Base-by-base conservation (phyloP, 2,888 invertebrate species). In the Luperina nickerlii region DNA sequence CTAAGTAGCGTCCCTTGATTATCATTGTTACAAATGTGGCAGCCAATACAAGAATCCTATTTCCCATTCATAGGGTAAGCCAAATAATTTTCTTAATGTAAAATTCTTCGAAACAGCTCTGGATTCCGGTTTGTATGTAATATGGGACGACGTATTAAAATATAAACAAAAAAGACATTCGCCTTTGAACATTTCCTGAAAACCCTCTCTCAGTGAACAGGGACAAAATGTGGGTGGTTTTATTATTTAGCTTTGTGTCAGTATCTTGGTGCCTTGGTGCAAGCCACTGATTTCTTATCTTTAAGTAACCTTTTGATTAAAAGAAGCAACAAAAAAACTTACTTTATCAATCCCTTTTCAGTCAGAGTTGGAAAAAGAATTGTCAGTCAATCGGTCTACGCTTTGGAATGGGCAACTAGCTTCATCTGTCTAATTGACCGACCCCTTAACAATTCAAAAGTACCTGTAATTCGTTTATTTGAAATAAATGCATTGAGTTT, bases 161-260 rank as follows among this genome's bases (percentile, higher is more conserved):
- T 48, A 8, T 77, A 8, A 66, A 38, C 32, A 57, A 60, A 38
- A 78, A 11, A 57, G n/a, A 79, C 15, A 38, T 45, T 4, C 11
- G 9, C 24, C 0, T 65, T 54, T 57, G 32, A 27, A 57, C 11
- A 48, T 7, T 45, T 66, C n/a, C 20, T 54, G 45, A 45, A 57
- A 45, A 45, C 32, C 11, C 7, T 32, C 9, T 15, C 24, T 15
- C 20, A 27, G 5, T 48, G 24, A 11, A 18, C 45, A 24, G 18
- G 18, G 57, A 60, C 6, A 4, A 9, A n/a, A 65, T 24, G 18
- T 48, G 18, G 20, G 60, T 38, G 6, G n/a, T 20, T 54, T 82
- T n/a, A 82, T 57, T 18, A 38, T 65, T 63, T 15, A 65, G 15
- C 38, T 74, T 54, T 74, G 65, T 42, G 38, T 57, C 24, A 18